These are phyloP conservation scores for Scaptodrosophila lebanonensis DNA, from an alignment of 1,140 invertebrate genomes.

Conservation along the genomic window DNA sequence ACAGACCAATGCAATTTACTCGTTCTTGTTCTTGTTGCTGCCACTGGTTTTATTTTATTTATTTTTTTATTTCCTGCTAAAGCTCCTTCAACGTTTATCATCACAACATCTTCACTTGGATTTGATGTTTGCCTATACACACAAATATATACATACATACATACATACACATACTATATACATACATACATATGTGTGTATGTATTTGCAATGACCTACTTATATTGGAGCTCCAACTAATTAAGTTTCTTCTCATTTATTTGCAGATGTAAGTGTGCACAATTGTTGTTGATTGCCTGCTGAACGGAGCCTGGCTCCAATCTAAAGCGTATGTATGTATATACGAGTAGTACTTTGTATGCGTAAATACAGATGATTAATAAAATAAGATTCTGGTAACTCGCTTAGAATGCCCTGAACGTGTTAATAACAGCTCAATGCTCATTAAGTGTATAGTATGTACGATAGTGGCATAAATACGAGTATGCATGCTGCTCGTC, in stretches of 20 bases:
- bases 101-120: conserved; percentile 24
- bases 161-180: too few species aligned
- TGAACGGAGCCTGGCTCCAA: too few species aligned
- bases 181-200: neutral
- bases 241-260: conserved; percentile 64
- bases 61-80: conserved; percentile 24
- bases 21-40: conserved; percentile 16
- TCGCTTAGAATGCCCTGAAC: too few species aligned
- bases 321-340: conserved; percentile 8
- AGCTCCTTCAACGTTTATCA: neutral
- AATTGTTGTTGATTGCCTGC: neutral
- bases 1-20: too few species aligned
- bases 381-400: too few species aligned
- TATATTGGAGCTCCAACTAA: conserved; percentile 54
- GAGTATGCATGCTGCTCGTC: too few species aligned
- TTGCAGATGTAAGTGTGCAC: conserved; percentile 66
- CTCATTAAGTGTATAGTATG: too few species aligned
- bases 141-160: too few species aligned
- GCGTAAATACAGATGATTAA: too few species aligned
- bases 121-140: conserved; percentile 33
- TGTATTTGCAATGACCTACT: conserved; percentile 11
- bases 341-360: too few species aligned
- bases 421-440: too few species aligned
- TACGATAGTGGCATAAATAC: too few species aligned
- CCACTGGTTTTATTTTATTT: conserved; percentile 29